Evolutionary conservation across 2,888 invertebrate species (phyloP), one percentile per base, ranked within the genome.

Genomic region (Psococerastis gibbosa): DNA sequence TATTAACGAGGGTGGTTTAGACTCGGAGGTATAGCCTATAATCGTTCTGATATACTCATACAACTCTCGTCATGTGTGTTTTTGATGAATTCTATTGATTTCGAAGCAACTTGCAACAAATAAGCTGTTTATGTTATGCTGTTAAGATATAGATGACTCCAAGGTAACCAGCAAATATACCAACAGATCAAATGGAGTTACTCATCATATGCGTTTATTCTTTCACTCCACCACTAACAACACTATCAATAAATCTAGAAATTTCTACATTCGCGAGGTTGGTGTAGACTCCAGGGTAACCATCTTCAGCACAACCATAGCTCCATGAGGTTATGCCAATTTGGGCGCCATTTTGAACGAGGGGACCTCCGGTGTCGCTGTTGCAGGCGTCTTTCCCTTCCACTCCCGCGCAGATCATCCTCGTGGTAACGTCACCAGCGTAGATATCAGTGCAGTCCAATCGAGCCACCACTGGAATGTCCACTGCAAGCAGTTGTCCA

Each of bases 351-450:
- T 52, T 41, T 3, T 48, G 44, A 3, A 52, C 51, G 5, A 51
- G 46, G 42, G 63, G 62, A n/a, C 63, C 63, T 48, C 63, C 63
- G 2, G 60, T 60, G 45, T 63, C 62, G 46, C 62, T 60, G 49
- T 60, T 60, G 35, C 48, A 48, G 11, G 46, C 16, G 32, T 46
- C 48, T 23, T 46, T 42, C 3, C 44, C 46, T 15, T 42, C 2
- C 11, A 17, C n/a, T 11, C 43, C 45, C 13, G 48, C 48, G 22
- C 48, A 48, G 42, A 48, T 41, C 48, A 48, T 48, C 3, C 23
- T 15, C 2, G 3, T 13, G 9, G 42, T 48, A 15, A 47, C 35
- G 16, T 32, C 42, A 3, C 9, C 17, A 6, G 9, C 9, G 20
- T 46, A 46, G 9, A 34, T 32, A 2, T 23, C n/a, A 27, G 46